phyloP scores from a whole-genome alignment of 2,797 vertebrate species.

The Clarias fuscus region DNA sequence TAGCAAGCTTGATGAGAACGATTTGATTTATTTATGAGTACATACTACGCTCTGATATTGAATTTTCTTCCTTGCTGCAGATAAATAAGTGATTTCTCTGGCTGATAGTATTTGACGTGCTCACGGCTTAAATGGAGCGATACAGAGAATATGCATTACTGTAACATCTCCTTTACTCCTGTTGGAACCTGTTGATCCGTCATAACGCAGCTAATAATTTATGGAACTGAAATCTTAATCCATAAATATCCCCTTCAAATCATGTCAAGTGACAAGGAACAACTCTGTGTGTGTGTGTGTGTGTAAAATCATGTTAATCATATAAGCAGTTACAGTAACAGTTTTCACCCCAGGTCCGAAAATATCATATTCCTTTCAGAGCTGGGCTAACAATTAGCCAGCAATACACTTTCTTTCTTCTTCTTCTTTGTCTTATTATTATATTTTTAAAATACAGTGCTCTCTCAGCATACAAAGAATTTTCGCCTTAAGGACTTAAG shows the following conservation, averaged over 20 bases:
- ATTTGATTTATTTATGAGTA: conserved; percentile 39
- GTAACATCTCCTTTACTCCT: background rate
- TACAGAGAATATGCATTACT: background rate
- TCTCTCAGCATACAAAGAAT: too few relatives aligned
- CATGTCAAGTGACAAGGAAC: too few relatives aligned
- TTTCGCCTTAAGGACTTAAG: too few relatives aligned
- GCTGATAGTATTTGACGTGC: background rate
- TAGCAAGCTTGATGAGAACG: background rate
- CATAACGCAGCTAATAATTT: background rate
- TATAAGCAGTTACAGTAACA: background rate
- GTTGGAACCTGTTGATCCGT: background rate
- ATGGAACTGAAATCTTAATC: background rate
- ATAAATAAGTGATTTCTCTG: background rate
- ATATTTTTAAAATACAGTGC: too few relatives aligned
- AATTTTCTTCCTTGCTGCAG: conserved; percentile 27
- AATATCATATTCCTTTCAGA: background rate
- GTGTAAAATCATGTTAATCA: too few relatives aligned
- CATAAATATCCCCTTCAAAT: background rate
- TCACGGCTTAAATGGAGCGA: background rate
- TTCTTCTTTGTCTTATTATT: too few relatives aligned
- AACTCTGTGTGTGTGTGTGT: background rate
- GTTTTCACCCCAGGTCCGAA: background rate
- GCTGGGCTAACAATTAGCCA: background rate
- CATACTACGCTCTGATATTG: conserved; percentile 24
- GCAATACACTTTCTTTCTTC: background rate